phyloP scores from a whole-genome alignment of 2,113 vertebrate species.

The Onychostoma macrolepis region DNA sequence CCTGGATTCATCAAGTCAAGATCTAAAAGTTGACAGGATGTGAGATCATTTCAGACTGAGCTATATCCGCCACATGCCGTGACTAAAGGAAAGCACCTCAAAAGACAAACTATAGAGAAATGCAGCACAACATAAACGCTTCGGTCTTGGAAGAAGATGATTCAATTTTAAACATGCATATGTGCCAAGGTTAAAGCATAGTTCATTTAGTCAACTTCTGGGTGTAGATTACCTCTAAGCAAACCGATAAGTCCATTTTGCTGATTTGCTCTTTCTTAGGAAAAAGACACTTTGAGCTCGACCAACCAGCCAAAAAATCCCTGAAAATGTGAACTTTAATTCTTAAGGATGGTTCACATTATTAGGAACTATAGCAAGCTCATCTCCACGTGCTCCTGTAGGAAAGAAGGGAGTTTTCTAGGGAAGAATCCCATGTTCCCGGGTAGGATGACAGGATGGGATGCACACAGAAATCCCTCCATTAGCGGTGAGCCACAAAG shows the following conservation, averaged over 20 bases:
- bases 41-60: conserved; percentile 26
- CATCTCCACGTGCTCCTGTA: conserved; percentile 3
- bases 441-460: conserved; percentile 24
- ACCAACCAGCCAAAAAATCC: background rate
- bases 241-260: background rate
- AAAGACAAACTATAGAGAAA: conserved; percentile 27
- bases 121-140: background rate
- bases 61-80: background rate
- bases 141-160: background rate
- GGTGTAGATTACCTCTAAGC: background rate
- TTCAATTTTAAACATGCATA: background rate
- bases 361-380: background rate
- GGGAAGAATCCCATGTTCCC: conserved; percentile 25
- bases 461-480: background rate
- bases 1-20: conserved; percentile 37
- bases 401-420: background rate
- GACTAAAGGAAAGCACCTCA: background rate
- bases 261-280: background rate
- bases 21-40: conserved; percentile 15
- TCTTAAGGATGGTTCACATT: background rate
- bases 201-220: background rate
- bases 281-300: background rate
- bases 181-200: background rate
- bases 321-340: no score
- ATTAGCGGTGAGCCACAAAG: conserved; percentile 45